Base-by-base conservation (phyloP, 92 coral and sea anemone species). In the Zoanthus solanderi region DNA sequence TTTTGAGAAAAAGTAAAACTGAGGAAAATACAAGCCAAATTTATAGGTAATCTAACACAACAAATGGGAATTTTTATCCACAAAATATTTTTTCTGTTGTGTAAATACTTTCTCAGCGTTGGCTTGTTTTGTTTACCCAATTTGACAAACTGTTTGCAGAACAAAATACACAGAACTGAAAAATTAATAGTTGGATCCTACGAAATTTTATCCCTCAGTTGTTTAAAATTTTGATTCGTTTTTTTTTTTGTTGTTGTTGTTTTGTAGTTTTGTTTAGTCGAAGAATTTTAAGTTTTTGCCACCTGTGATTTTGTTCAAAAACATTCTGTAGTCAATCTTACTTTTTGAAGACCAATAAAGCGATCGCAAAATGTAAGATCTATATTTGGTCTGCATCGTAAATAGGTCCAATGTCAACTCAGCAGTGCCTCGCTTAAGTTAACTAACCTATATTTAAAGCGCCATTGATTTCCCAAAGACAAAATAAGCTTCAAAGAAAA, bases 41-140 rank as follows among this genome's bases (percentile, higher is more conserved):
- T 1, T 6, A 30, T 34, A 34, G 46, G 75, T 45, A 50, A 81
- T 66, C 53, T 58, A 1, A 45, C 3, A 79, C 0, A 60, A 15
- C 45, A 57, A 56, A 61, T 6, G 0, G 50, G n/a, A 9, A 81
- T 65, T 47, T 58, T 66, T 46, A 44, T 44, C 47, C 10, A 47
- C 7, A 16, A 16, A n/a, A 30, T 1, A 15, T 15, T 23, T 44
- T 47, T 65, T 46, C 44, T 81, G 85, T 69, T 46, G 85, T 46
- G 63, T 80, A 80, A 80, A 65, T 80, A 66, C 60, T 80, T 63
- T 80, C 65, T 80, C 76, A 37, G 44, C 75, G 60, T 65, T 81
- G 85, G 32, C 75, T 58, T 66, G 47, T 66, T 5, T 69, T 81
- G 56, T 81, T 81, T 81, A 66, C 76, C 45, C 85, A 65, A 69